Evolutionary conservation across 2,888 invertebrate species (phyloP), one percentile per base, ranked within the genome.

Genomic region (Agrypnus murinus): DNA sequence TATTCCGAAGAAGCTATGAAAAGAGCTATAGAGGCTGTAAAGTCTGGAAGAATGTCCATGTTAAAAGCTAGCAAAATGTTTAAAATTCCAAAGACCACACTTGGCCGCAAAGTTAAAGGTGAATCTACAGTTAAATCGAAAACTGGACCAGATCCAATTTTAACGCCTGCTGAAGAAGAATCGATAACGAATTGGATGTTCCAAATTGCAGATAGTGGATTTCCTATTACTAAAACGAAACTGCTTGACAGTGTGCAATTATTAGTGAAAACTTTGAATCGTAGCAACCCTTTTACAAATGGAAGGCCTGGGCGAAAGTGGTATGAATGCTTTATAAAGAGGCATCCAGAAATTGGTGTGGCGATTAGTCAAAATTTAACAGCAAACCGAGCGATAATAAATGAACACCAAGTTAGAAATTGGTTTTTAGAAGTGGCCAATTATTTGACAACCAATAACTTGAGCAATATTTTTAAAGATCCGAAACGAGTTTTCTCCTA

Each of bases 381-480:
- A 6, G 43, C 66, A 17, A 53, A 64, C 3, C 65, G 80, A 69
- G 76, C 80, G 50, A 75, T 69, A 14, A 78, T 83, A n/a, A 80
- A 78, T 17, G 79, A 81, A 76, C 65, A 75, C 2, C 48, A 32
- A 10, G 34, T 63, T 4, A 1, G n/a, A 38, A 55, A 67, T 46
- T 84, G 83, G 83, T 83, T 82, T 73, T 19, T 65, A 31, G 75
- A 75, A 72, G 75, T 81, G 6, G 66, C 75, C 65, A 62, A 58
- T 4, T 82, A 82, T 74, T 74, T 83, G 53, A 65, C 73, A 31
- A 64, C 69, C 36, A 75, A 77, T 50, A 72, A 76, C 19, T 40
- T 79, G 25, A 58, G 71, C 31, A 74, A n/a, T n/a, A n/a, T n/a
- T n/a, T n/a, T 78, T 40, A 74, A 17, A 1, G 59, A 59, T 19